Base-by-base conservation (phyloP, 2,797 vertebrate genomes). In the Ctenosaura bakeri region DNA sequence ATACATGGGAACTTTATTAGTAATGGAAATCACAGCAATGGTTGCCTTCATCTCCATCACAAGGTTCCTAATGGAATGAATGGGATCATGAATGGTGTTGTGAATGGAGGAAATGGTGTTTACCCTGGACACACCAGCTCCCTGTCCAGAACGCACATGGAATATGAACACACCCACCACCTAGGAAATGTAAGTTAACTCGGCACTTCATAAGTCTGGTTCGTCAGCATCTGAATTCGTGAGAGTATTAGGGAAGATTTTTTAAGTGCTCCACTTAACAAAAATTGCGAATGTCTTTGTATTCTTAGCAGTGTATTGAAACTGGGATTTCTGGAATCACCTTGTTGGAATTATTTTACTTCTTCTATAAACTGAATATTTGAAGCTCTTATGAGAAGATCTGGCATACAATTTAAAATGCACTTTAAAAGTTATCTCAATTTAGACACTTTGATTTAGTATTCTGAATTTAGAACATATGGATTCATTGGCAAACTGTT, bases 21-120 rank as follows among this genome's bases (percentile, higher is more conserved):
- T 96, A 97, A 96, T 0, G 97, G 98, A 0, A 90, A 95, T 81
- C 97, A 98, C 92, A 59, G 97, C 90, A 98, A 97, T 0, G 96
- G 97, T 38, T 99, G 99, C 79, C 98, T 98, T 6, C 99, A 99
- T 32, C 91, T 97, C 86, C 98, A 99, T 89, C 98, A 98, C 86
- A 98, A 98, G 79, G 95, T 98, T 26, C 93, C 97, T 9, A 98
- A 97, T 0, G 98, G 98, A 78, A 79, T 96, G 6, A 96, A 90
- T 0, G 95, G 98, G 79, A 91, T 98, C 0, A 1, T 97, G 95
- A 98, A 97, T 35, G 98, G 98, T 12, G 97, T 97, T 89, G 93
- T 98, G 0, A 97, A 96, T 0, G 96, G 95, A 93, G 96, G 93
- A 46, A 92, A 91, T 0, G 95, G 97, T 2, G 95, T 97, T 78